Percentiles rank a stretch among this genome's conserved stretches.
These are phyloP conservation scores for Tauraco erythrolophus DNA, from an alignment of 2,113 vertebrate genomes.

Conservation along the genomic window DNA sequence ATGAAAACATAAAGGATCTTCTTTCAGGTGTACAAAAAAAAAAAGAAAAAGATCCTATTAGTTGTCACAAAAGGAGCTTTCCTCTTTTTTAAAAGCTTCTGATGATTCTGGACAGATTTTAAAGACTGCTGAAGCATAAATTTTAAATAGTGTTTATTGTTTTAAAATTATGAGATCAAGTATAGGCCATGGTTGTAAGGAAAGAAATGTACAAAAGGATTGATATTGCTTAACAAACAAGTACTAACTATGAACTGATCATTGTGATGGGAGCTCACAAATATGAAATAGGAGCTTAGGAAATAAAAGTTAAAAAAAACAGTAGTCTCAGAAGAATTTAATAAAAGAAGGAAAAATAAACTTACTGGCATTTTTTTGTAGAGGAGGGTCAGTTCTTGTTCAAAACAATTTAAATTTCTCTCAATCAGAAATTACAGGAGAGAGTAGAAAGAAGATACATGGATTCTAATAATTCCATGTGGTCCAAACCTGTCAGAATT, in stretches of 20 bases:
- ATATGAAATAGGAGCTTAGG: neutral
- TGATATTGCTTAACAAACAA: neutral
- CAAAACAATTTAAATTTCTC: neutral
- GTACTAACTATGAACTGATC: neutral
- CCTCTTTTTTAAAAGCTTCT: neutral
- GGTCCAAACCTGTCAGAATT: neutral
- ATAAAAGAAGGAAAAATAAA: neutral
- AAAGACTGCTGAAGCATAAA: neutral
- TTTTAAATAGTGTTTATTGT: neutral
- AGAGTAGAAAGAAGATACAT: neutral
- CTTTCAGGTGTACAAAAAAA: neutral
- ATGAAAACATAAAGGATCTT: neutral
- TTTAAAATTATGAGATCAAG: neutral
- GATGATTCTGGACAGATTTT: neutral
- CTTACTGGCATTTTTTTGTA: neutral
- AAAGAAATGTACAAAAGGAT: neutral
- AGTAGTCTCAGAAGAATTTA: neutral
- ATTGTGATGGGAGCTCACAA: neutral
- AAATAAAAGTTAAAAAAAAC: neutral
- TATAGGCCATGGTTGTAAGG: neutral
- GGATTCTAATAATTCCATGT: neutral
- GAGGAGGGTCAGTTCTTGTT: neutral
- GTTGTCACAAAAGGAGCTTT: neutral
- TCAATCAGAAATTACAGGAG: neutral
- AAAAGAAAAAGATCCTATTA: neutral